Evolutionary conservation across 2,113 vertebrate species (phyloP).

Genomic region (Mus spicilegus): DNA sequence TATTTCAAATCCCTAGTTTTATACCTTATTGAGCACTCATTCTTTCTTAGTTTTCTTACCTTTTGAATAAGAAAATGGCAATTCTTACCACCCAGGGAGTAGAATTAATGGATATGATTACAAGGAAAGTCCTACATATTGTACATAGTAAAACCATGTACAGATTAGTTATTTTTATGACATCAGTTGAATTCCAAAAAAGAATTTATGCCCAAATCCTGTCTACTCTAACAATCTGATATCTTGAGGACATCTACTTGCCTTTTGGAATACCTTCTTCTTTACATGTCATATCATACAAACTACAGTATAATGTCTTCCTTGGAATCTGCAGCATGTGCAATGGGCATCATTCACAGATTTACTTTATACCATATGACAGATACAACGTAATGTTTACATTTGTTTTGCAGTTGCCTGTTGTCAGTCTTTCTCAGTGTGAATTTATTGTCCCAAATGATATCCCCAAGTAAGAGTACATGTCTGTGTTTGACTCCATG

Average conservation of each 20-base stretch:
- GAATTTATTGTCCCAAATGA: not conserved
- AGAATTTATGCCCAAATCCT: not conserved
- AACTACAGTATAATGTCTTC: not conserved
- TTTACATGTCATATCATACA: not conserved
- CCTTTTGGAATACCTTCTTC: not conserved
- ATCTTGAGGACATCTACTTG: not conserved
- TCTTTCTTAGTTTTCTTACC: conserved; percentile 4
- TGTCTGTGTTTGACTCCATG: conserved; percentile 26
- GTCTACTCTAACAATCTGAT: not conserved
- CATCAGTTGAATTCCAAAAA: not conserved
- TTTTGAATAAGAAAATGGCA: conserved; percentile 8
- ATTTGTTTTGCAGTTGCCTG: not conserved
- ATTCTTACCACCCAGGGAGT: not conserved
- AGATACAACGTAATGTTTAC: not conserved
- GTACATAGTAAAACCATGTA: not conserved
- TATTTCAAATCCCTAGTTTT: not conserved
- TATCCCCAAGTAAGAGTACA: conserved; percentile 36
- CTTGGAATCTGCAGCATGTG: not conserved
- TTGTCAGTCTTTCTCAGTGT: conserved; percentile 52
- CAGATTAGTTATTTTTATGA: not conserved
- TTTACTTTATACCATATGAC: not conserved
- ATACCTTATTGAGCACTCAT: not conserved
- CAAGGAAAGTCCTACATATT: not conserved
- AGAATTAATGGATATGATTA: not conserved
- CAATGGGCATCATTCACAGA: not conserved